Evolutionary conservation across 2,888 invertebrate species (phyloP), one percentile per base, ranked within the genome.

Genomic region (Mechanitis mazaeus): DNA sequence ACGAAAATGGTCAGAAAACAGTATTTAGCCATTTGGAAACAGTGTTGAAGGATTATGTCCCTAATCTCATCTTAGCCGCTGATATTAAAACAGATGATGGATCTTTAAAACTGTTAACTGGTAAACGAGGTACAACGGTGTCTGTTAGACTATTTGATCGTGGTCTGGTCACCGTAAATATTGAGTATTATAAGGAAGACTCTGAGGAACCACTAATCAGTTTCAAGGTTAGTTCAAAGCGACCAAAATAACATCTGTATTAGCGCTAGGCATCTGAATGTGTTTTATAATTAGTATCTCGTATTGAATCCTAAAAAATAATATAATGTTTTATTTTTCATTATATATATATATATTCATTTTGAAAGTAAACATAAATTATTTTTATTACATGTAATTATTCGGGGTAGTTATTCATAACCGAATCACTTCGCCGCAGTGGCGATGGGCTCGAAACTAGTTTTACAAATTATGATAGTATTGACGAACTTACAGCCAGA

Each of bases 121-220:
- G 95, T 67, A 94, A 94, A 65, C 92, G 92, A 76, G 93, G 93
- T 42, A 92, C 93, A 56, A 91, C 95, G 6, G 92, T 95, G 38
- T 94, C 94, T 42, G 90, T 95, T 54, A 92, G 96, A 77, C 91
- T 95, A 69, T 96, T 94, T 75, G 91, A 92, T 55, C 93, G 94
- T 72, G 96, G 96, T 61, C 87, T 96, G 69, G 91, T 96, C 62
- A 95, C 96, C 46, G 89, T 96, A 71, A 96, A 95, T 80, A 93
- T 96, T 75, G 96, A 96, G 78, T 96, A 95, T 87, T 96, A 93
- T 80, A 93, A 94, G 79, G 93, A 92, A 64, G 94, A 95, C 62
- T 92, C 92, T 67, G 94, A 95, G 75, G 93, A 94, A 69, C 93
- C 94, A 47, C 78, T 95, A 64, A 88, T 96, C 73, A 92, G 91